These are phyloP conservation scores for Sprattus sprattus DNA, from an alignment of 2,113 vertebrate species.

Conservation along the genomic window DNA sequence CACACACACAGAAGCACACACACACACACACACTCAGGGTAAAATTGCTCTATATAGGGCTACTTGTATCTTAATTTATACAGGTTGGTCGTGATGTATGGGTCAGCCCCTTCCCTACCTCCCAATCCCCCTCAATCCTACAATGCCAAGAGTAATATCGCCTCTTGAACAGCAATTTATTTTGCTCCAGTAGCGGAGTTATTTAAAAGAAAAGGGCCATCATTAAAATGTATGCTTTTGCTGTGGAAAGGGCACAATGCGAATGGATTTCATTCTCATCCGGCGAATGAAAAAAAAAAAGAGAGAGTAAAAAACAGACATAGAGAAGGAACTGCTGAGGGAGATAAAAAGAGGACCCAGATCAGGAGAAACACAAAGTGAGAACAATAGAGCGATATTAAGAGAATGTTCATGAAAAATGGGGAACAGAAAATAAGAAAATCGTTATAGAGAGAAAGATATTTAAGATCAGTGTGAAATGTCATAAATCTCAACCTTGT, in stretches of 20 bases:
- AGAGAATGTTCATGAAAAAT: background rate
- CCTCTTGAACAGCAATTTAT: slow-evolving; percentile 91
- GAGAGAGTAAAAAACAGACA: background rate
- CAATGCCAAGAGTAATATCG: slow-evolving; percentile 89
- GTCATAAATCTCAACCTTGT: background rate
- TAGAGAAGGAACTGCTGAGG: background rate
- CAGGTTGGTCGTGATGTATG: slow-evolving; percentile 63
- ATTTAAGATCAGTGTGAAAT: background rate
- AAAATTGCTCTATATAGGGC: slow-evolving; percentile 66
- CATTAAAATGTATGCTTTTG: slow-evolving; percentile 97
- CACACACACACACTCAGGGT: slow-evolving; percentile 55
- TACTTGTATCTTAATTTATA: slow-evolving; percentile 79
- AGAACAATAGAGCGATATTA: background rate
- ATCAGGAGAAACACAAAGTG: background rate
- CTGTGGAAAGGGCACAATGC: slow-evolving; percentile 67
- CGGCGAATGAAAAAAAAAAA: slow-evolving; percentile 59
- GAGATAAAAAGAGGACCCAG: background rate
- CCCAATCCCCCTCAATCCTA: slow-evolving; percentile 87
- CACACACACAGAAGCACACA: background rate
- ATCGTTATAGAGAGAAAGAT: background rate
- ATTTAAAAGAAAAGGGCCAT: slow-evolving; percentile 85
- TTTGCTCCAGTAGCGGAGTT: slow-evolving; percentile 59
- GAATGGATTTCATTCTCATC: slow-evolving; percentile 67
- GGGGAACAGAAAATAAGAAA: background rate
- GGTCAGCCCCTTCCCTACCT: slow-evolving; percentile 62